These are phyloP conservation scores for Fulica atra DNA, from an alignment of 2,113 vertebrate species.

Conservation along the genomic window DNA sequence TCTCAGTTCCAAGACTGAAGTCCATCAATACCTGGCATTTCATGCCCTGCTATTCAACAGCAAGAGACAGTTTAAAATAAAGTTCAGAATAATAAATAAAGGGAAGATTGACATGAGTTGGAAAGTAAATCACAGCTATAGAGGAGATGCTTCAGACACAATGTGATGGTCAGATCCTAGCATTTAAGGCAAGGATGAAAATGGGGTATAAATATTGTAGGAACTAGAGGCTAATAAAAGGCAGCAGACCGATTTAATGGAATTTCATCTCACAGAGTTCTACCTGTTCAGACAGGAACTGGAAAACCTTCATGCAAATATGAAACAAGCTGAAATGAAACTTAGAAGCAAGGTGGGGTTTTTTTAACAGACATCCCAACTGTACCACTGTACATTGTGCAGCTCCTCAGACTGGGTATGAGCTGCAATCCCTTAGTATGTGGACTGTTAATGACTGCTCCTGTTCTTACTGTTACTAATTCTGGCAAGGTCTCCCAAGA, in stretches of 20 bases:
- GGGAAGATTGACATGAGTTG: not conserved
- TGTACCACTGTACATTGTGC: not conserved
- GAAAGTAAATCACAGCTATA: not conserved
- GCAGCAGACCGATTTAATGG: slow-evolving; percentile 36
- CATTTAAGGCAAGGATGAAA: slow-evolving; percentile 55
- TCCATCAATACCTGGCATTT: slow-evolving; percentile 58
- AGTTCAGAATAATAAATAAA: slow-evolving; percentile 69
- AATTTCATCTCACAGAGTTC: slow-evolving; percentile 30
- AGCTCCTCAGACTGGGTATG: not conserved
- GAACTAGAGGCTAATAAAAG: slow-evolving; percentile 46
- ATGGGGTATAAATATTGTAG: slow-evolving; percentile 33
- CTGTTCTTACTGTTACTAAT: not conserved
- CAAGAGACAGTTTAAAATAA: slow-evolving; percentile 47
- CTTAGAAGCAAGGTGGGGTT: not conserved
- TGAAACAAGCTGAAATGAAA: slow-evolving; percentile 24
- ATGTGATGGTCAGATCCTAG: slow-evolving; percentile 23
- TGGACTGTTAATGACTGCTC: not conserved
- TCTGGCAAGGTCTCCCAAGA: not conserved
- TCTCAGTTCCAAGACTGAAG: slow-evolving; percentile 17
- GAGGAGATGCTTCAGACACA: not conserved
- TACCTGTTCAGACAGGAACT: slow-evolving; percentile 18
- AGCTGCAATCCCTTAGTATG: not conserved
- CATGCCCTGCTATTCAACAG: slow-evolving; percentile 20
- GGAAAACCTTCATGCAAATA: slow-evolving; percentile 45
- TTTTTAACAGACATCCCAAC: not conserved